A percentile compares a stretch with the other conserved stretches of the same genome.
Conservation (phyloP, 2,113 vertebrate species). For the Varanus salvator region DNA sequence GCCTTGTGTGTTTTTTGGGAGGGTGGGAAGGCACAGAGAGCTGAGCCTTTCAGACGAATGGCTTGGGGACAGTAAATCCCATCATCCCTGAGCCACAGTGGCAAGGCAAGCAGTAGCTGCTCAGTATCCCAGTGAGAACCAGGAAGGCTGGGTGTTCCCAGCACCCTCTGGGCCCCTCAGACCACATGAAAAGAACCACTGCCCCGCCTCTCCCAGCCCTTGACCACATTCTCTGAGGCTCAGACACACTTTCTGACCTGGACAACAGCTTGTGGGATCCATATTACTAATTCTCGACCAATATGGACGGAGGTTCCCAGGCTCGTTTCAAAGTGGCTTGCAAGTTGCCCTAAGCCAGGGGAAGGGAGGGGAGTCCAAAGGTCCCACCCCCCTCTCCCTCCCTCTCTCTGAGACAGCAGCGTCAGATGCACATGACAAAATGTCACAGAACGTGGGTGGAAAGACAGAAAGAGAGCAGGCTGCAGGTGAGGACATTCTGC, state of each 20-base stretch:
- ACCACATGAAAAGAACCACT: constrained; percentile 74
- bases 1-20: background rate
- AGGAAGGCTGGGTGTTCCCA: constrained; percentile 69
- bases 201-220: background rate
- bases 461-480: background rate
- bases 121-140: constrained; percentile 67
- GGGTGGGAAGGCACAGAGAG: no score
- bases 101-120: constrained; percentile 48
- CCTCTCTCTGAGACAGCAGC: constrained; percentile 6
- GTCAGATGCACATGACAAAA: constrained; percentile 63
- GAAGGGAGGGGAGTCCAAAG: constrained; percentile 41
- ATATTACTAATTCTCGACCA: constrained; percentile 73
- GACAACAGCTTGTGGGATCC: constrained; percentile 67
- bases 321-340: constrained; percentile 65
- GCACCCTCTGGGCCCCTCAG: constrained; percentile 60
- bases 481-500: background rate
- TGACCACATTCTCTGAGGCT: constrained; percentile 71
- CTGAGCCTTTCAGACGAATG: no score
- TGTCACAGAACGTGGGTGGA: constrained; percentile 42
- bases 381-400: constrained; percentile 50
- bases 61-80: constrained; percentile 41
- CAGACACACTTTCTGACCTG: constrained; percentile 66
- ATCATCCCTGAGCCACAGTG: background rate
- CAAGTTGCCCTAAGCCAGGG: constrained; percentile 60
- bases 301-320: constrained; percentile 70